Evolutionary conservation across 2,113 vertebrate genomes (phyloP).

Genomic region (Thermophis baileyi): DNA sequence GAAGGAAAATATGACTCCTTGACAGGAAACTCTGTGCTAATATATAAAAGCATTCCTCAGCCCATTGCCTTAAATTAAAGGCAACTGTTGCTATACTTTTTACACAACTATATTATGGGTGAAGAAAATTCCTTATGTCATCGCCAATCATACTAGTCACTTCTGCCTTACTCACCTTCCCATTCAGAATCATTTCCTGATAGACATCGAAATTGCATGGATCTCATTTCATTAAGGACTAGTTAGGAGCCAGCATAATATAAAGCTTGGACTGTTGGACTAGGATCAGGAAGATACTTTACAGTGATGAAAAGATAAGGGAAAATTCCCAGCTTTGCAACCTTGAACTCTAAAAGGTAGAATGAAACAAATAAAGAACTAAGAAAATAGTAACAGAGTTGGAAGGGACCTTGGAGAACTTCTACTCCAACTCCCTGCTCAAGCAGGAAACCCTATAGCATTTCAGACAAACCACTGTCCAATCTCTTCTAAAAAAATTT

Average conservation of each 20-base stretch:
- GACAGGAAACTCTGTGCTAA: not conserved
- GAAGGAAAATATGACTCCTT: slow-evolving; percentile 1
- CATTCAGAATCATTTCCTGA: not conserved
- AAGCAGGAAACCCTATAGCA: not conserved
- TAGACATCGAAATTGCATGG: no score
- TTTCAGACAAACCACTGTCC: no score
- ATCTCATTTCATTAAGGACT: not conserved
- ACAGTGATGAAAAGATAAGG: not conserved
- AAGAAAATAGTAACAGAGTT: not conserved
- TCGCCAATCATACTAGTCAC: not conserved
- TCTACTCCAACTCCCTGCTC: not conserved
- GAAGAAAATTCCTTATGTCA: not conserved
- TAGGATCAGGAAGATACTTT: not conserved
- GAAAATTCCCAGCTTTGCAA: not conserved
- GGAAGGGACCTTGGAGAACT: not conserved
- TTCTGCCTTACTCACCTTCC: not conserved
- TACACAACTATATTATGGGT: not conserved
- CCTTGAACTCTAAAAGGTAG: not conserved
- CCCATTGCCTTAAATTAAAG: not conserved
- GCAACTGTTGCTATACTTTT: not conserved
- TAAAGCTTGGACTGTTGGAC: not conserved
- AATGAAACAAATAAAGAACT: not conserved
- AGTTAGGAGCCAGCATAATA: not conserved
- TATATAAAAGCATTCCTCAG: not conserved
- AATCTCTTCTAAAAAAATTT: no score